Evolutionary conservation across 2,113 vertebrate genomes (phyloP).

Genomic region (Ptilorrhoa leucosticta): DNA sequence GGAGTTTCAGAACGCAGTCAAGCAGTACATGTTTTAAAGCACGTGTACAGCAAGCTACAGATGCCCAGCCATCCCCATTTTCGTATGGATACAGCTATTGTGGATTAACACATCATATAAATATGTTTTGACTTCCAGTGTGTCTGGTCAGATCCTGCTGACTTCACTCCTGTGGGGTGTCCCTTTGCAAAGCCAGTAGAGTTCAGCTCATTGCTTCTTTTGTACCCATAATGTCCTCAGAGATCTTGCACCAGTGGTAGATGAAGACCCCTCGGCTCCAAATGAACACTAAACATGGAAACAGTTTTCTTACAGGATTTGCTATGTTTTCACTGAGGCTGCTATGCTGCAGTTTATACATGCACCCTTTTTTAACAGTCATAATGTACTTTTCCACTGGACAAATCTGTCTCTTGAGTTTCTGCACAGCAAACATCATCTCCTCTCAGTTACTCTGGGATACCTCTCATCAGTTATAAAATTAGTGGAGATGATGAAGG

Average conservation of each 20-base stretch:
- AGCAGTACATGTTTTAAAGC: neutral
- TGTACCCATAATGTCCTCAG: neutral
- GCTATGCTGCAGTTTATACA: neutral
- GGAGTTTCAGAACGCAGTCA: neutral
- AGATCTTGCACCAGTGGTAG: neutral
- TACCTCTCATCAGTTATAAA: neutral
- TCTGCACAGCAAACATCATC: neutral
- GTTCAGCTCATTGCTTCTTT: neutral
- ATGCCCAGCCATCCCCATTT: neutral
- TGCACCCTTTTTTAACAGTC: neutral
- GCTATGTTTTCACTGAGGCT: neutral
- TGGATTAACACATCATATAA: neutral
- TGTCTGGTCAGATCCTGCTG: neutral
- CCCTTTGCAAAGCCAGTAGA: neutral
- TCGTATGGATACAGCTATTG: neutral
- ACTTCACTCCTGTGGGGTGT: neutral
- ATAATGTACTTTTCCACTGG: neutral
- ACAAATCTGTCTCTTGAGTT: neutral
- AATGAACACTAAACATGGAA: neutral
- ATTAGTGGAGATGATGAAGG: neutral
- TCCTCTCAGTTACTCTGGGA: neutral
- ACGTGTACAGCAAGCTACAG: neutral
- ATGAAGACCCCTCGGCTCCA: neutral
- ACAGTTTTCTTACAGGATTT: neutral
- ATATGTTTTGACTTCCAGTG: neutral